Base-by-base conservation (phyloP, 2,888 invertebrate species). In the Malthinus seriepunctatus region DNA sequence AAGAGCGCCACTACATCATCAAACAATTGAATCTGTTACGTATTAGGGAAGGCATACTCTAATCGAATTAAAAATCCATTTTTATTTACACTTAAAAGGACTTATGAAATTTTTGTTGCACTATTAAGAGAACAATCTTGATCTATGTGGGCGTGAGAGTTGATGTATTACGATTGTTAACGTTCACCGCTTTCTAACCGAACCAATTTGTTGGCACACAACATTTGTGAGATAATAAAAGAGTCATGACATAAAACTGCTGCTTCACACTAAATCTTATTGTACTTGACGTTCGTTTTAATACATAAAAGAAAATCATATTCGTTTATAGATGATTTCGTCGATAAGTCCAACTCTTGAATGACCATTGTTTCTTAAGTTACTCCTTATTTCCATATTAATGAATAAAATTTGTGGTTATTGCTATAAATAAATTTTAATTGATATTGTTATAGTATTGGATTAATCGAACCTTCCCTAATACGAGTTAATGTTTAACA, bases 121-220 rank as follows among this genome's bases (percentile, higher is more conserved):
- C 39, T 23, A n/a, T 14, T 42, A 42, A 42, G 39, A 23, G 23
- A 37, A 42, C 39, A 42, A 42, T 42, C 15, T 48, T 48, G 48
- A 34, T 34, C 11, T 14, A 11, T 32, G 52, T 57, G 51, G 58
- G 58, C 58, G 58, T 58, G 58, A 47, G 58, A 58, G 33, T 48
- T 34, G 35, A 48, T 48, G 48, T 34, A 48, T 48, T 48, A 34
- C 48, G 35, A 48, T 33, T 48, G 48, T 32, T 14, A 48, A 34
- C 48, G 34, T 48, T 57, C 42, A 52, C 52, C 52, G 48, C 48
- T 58, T 52, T 58, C 58, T 52, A 58, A 58, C 48, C 52, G 58
- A 47, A 53, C 42, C 52, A 53, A 58, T 58, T 38, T 47, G 47
- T 38, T 47, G 47, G 23, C 23, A 23, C 23, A 23, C 23, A 23